These are phyloP conservation scores for Amiota communis DNA, from an alignment of 2,888 invertebrate species.

Conservation along the genomic window DNA sequence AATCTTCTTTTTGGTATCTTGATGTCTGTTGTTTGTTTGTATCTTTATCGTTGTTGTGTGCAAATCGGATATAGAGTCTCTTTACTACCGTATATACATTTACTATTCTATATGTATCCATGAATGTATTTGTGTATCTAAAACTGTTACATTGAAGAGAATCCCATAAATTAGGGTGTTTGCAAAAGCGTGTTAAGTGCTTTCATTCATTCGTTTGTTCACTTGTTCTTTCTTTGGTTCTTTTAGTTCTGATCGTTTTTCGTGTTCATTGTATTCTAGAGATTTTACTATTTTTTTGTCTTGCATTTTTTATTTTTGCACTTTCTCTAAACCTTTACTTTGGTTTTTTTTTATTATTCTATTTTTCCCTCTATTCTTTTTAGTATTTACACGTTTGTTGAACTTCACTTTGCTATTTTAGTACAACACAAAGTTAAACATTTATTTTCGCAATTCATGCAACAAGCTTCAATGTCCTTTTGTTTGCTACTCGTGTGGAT, in stretches of 20 bases:
- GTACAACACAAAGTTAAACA: no score
- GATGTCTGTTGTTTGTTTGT: slow-evolving; percentile 37
- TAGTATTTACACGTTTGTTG: neutral
- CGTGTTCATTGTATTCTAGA: slow-evolving; percentile 12
- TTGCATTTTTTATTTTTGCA: neutral
- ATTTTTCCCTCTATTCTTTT: neutral
- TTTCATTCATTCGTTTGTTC: slow-evolving; percentile 11
- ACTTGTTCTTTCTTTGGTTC: slow-evolving; percentile 7
- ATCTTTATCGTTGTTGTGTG: slow-evolving; percentile 12
- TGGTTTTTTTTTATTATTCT: neutral
- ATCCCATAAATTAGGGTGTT: slow-evolving; percentile 20
- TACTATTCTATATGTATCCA: neutral
- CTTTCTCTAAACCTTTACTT: neutral
- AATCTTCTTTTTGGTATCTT: slow-evolving; percentile 56
- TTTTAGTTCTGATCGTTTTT: neutral
- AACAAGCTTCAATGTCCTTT: no score
- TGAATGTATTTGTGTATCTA: neutral
- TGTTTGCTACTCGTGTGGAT: no score
- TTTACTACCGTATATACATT: neutral
- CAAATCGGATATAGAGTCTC: slow-evolving; percentile 6
- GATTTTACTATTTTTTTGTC: slow-evolving; percentile 15
- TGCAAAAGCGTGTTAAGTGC: slow-evolving; percentile 23
- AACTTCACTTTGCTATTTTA: no score
- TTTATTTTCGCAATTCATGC: no score
- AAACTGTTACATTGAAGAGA: slow-evolving; percentile 1